Evolutionary conservation across 2,797 vertebrate genomes (phyloP).

Genomic region (Botia kubotai): DNA sequence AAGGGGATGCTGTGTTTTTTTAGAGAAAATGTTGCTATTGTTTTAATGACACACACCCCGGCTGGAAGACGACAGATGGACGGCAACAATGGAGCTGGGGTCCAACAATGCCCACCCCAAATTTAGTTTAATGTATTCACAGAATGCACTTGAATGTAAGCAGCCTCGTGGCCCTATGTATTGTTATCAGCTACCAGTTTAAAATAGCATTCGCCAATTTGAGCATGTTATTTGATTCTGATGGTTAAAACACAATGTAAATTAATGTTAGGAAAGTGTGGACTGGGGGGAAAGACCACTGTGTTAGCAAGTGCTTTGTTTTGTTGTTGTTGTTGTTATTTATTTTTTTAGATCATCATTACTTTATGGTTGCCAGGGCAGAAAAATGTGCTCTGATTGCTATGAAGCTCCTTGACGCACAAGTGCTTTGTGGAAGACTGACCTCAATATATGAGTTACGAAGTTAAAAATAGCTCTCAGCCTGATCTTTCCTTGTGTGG

Average conservation of each 20-base stretch:
- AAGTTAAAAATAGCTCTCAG: constrained; percentile 30
- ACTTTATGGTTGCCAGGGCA: background rate
- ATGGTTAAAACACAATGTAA: background rate
- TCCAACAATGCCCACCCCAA: constrained; percentile 35
- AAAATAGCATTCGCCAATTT: background rate
- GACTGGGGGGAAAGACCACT: background rate
- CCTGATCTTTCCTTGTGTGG: background rate
- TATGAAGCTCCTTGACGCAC: background rate
- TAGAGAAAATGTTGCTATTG: background rate
- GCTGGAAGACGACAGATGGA: constrained; percentile 35
- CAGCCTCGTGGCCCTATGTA: constrained; percentile 7
- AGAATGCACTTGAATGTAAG: background rate
- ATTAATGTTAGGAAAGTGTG: background rate
- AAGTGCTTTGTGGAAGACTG: constrained; percentile 16
- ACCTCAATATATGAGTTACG: constrained; percentile 42
- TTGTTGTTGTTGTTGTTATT: too few species aligned
- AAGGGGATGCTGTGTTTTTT: background rate
- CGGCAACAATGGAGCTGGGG: constrained; percentile 23
- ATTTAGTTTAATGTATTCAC: background rate
- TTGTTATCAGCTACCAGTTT: background rate
- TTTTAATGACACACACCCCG: constrained; percentile 32
- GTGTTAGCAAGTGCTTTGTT: background rate
- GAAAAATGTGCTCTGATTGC: background rate
- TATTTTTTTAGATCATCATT: background rate
- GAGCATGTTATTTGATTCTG: background rate